phyloP scores from a whole-genome alignment of 1,140 invertebrate species.

The Cardiocondyla obscurior region DNA sequence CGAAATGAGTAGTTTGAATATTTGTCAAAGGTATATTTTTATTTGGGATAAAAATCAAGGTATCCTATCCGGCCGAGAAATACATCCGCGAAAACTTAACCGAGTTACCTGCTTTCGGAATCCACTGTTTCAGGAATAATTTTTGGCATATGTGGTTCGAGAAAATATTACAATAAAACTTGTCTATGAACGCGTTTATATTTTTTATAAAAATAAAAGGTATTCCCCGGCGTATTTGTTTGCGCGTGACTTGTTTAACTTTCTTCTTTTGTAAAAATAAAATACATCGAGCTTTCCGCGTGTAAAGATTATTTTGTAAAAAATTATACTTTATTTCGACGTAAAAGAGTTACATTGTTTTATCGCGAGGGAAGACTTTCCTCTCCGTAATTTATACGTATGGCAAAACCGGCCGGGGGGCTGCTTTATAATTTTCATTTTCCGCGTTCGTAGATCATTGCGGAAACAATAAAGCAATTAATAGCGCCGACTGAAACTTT shows the following conservation, averaged over 20 bases:
- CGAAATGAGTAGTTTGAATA: neutral
- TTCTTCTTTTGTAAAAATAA: neutral
- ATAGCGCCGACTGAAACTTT: neutral
- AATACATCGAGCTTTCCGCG: neutral
- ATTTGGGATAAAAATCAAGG: neutral
- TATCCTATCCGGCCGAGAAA: too few relatives aligned
- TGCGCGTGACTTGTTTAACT: neutral
- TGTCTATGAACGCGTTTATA: neutral
- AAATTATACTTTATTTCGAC: neutral
- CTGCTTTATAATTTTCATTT: constrained; percentile 2
- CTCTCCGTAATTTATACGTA: neutral
- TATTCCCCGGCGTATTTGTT: neutral
- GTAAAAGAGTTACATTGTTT: neutral
- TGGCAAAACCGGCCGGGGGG: neutral
- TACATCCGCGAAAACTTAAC: constrained; percentile 8
- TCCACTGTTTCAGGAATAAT: constrained; percentile 24
- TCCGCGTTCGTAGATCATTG: neutral
- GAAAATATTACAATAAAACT: constrained; percentile 4
- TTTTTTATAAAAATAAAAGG: constrained; percentile 4
- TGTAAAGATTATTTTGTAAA: neutral
- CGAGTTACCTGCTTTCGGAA: too few relatives aligned
- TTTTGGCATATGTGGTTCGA: neutral
- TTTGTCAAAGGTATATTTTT: neutral
- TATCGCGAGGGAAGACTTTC: too few relatives aligned
- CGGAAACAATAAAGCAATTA: neutral